These are phyloP conservation scores for Leptinotarsa haldemani DNA, from an alignment of 2,888 invertebrate species.

Conservation along the genomic window DNA sequence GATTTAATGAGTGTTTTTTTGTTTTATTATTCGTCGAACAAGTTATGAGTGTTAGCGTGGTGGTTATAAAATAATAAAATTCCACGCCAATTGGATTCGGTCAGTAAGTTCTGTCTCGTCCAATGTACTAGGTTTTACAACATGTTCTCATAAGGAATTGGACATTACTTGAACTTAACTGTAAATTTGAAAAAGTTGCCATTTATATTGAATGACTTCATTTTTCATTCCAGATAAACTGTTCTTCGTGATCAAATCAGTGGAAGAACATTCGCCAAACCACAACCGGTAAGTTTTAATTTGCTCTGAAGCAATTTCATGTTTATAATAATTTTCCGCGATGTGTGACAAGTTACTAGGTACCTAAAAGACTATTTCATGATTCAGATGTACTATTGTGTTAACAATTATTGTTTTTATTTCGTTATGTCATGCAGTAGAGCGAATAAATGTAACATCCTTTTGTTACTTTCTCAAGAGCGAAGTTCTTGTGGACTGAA, in stretches of 20 bases:
- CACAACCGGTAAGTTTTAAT: background rate
- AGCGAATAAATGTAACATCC: slow-evolving; percentile 3
- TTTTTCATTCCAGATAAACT: background rate
- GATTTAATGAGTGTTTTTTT: background rate
- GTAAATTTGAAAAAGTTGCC: background rate
- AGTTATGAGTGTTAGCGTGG: slow-evolving; percentile 1
- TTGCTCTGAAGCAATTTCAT: background rate
- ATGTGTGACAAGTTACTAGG: background rate
- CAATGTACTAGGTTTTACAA: background rate
- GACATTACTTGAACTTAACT: too few species aligned
- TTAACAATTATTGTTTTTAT: background rate
- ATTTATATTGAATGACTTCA: background rate
- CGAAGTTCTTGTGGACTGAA: background rate
- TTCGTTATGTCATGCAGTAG: background rate
- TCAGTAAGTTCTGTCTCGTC: background rate
- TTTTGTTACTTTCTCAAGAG: background rate
- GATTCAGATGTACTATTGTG: slow-evolving; percentile 1
- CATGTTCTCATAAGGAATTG: too few species aligned
- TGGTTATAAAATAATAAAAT: background rate
- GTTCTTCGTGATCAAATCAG: background rate
- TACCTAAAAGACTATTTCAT: slow-evolving; percentile 12
- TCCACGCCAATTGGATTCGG: background rate
- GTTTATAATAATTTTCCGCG: background rate
- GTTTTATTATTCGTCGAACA: background rate
- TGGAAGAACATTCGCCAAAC: background rate